Evolutionary conservation across 2,797 vertebrate species (phyloP).

Genomic region (Gymnodraco acuticeps): DNA sequence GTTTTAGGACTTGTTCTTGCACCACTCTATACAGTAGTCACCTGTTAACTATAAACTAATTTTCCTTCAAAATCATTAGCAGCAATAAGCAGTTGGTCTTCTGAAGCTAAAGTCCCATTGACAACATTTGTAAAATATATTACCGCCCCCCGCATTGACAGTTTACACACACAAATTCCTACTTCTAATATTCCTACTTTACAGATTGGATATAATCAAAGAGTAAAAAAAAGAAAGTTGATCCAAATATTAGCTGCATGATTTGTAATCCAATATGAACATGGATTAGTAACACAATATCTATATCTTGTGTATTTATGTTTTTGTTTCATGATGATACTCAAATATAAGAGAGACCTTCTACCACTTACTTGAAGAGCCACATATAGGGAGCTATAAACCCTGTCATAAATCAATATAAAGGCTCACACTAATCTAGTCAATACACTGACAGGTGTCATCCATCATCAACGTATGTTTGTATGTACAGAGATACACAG

Average conservation of each 20-base stretch:
- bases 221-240: too few relatives aligned
- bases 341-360: constrained; percentile 14
- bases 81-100: background rate
- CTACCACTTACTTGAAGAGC: constrained; percentile 39
- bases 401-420: constrained; percentile 65
- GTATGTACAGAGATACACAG: constrained; percentile 36
- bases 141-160: background rate
- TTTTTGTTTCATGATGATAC: constrained; percentile 2
- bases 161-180: background rate
- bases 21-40: too few relatives aligned
- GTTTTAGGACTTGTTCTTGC: too few relatives aligned
- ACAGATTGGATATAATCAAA: too few relatives aligned
- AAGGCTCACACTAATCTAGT: constrained; percentile 49
- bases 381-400: constrained; percentile 40
- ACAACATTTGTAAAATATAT: constrained; percentile 1
- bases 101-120: background rate
- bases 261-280: background rate
- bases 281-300: background rate
- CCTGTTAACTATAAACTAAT: background rate
- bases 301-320: too few relatives aligned
- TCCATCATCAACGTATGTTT: constrained; percentile 59
- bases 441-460: constrained; percentile 53
- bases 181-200: too few relatives aligned
- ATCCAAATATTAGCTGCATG: too few relatives aligned
- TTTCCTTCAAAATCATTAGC: background rate